Evolutionary conservation across 2,888 invertebrate genomes (phyloP), one percentile per base, ranked within the genome.

Genomic region (Carabus problematicus): DNA sequence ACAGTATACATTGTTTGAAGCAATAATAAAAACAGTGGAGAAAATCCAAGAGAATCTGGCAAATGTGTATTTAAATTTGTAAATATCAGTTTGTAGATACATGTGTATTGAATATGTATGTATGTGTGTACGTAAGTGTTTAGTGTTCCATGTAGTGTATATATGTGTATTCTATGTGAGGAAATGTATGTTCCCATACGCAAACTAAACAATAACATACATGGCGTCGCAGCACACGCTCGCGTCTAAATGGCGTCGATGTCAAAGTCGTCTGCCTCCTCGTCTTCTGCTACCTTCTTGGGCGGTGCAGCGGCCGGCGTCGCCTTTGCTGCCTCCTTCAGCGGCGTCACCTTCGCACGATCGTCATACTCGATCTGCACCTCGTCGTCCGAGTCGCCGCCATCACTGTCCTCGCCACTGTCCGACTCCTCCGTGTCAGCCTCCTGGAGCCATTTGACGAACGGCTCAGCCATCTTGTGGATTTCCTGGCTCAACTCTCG

Each of bases 361-460:
- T 95, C 95, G 81, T 93, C 90, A 80, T 95, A 95, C 81, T 94
- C 94, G 82, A 95, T 95, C 87, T 89, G 88, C 64, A 89, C 84
- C 77, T 87, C 88, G 71, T 85, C 85, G 70, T 88, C 86, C 75
- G 86, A 86, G 55, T 90, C 90, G 72, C 91, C 92, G 70, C 89
- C 90, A 66, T 90, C 89, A 72, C 91, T 92, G 70, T 89, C 90
- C 67, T 90, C 89, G 29, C 89, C 89, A 47, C 88, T 88, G n/a
- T 90, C 91, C 19, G 91, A 91, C 73, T 92, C 92, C 79, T 95
- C 95, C 81, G 97, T 97, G 79, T 97, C 97, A 70, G 98, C 98
- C 80, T 98, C 97, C 81, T 93, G 90, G 75, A 99, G 87, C 99
- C 99, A 99, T 78, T 92, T 95, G 72, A 99, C 88, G 84, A 99